phyloP scores from a whole-genome alignment of 2,113 vertebrate species.

The Raja brachyura region DNA sequence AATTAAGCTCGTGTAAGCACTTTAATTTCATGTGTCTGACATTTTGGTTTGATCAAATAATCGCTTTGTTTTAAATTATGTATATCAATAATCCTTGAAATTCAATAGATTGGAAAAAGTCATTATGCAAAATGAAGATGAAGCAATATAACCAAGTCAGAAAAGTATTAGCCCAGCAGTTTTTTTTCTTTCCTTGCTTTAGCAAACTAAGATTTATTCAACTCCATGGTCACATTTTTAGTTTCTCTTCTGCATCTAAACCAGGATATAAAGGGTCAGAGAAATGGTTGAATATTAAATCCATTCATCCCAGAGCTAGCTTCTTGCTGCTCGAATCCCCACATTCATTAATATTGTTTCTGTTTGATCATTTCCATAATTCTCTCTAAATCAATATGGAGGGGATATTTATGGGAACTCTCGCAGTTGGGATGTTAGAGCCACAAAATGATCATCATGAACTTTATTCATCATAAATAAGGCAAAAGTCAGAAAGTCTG shows the following conservation, averaged over 20 bases:
- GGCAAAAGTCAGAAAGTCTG: no score
- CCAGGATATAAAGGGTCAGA: not conserved
- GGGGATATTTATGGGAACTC: not conserved
- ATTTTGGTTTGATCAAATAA: not conserved
- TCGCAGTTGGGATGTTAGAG: not conserved
- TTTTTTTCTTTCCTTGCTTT: not conserved
- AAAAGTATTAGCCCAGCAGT: not conserved
- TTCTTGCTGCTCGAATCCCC: not conserved
- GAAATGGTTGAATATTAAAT: not conserved
- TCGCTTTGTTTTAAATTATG: not conserved
- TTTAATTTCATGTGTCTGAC: not conserved
- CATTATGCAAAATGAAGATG: not conserved
- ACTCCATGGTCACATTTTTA: not conserved
- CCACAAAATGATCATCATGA: not conserved
- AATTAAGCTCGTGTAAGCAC: not conserved
- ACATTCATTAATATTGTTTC: not conserved
- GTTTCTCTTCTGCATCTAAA: not conserved
- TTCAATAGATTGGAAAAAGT: not conserved
- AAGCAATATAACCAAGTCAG: not conserved
- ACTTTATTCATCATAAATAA: no score
- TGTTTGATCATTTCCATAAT: not conserved
- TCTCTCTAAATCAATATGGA: no score
- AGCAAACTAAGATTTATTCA: not conserved
- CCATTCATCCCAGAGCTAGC: not conserved
- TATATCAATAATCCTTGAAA: not conserved